These are phyloP conservation scores for Drymonia ruficornis DNA, from an alignment of 2,888 invertebrate genomes.

Conservation along the genomic window DNA sequence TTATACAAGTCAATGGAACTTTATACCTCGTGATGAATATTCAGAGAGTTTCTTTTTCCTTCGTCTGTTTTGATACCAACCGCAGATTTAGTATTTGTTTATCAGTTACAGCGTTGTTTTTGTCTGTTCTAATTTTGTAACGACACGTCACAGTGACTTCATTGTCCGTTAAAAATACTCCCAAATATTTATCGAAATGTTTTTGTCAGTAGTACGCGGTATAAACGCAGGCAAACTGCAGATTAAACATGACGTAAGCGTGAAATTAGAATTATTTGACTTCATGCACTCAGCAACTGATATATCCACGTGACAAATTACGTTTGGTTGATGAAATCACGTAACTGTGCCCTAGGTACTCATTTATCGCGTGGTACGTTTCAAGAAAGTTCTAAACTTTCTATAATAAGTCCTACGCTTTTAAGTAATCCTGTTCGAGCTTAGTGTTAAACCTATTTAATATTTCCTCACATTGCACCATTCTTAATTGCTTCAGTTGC, in stretches of 20 bases:
- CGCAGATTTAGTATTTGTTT: neutral
- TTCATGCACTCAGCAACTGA: conserved; percentile 14
- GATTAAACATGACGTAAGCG: conserved; percentile 31
- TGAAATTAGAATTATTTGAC: conserved; percentile 19
- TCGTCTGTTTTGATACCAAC: neutral
- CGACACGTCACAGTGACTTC: neutral
- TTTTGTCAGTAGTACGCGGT: neutral
- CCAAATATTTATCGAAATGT: neutral
- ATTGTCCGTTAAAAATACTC: neutral
- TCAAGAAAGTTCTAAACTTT: neutral
- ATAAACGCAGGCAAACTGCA: neutral
- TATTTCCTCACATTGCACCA: conserved; percentile 19
- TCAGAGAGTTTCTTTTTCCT: neutral
- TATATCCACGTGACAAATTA: neutral
- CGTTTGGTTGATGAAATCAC: too few species aligned
- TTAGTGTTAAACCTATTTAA: conserved; percentile 5
- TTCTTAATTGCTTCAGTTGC: conserved; percentile 19
- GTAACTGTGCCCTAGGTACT: too few species aligned
- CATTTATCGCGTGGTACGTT: neutral
- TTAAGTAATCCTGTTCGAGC: neutral
- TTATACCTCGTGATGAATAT: neutral
- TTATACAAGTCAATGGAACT: neutral
- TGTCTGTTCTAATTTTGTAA: neutral
- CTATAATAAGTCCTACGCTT: too few species aligned
- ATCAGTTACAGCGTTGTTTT: neutral